Conservation (phyloP, 2,888 invertebrate genomes). For the Cepaea hortensis region DNA sequence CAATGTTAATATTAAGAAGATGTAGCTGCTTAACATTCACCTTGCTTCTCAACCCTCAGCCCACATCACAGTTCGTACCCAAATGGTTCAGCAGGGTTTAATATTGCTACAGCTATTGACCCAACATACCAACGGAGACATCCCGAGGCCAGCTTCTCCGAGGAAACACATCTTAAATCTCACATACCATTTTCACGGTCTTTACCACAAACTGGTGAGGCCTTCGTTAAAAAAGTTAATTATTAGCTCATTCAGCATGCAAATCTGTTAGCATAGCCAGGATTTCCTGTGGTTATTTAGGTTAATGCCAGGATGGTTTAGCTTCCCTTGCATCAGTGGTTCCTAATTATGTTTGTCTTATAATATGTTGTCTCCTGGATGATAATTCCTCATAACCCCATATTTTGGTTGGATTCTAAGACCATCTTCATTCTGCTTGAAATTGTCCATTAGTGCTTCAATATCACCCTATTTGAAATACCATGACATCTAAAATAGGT, state of each 20-base stretch:
- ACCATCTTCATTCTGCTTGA: too few relatives aligned
- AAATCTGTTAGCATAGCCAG: background rate
- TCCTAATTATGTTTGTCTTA: too few relatives aligned
- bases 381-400: too few relatives aligned
- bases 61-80: conserved; percentile 16
- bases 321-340: too few relatives aligned
- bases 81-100: conserved; percentile 60
- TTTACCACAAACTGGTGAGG: conserved; percentile 55
- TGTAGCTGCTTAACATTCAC: conserved; percentile 14
- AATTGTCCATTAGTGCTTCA: too few relatives aligned
- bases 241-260: background rate
- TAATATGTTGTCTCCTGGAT: too few relatives aligned
- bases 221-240: background rate
- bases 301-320: too few relatives aligned
- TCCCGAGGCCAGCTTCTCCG: conserved; percentile 51
- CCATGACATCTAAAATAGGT: too few relatives aligned
- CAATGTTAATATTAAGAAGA: too few relatives aligned
- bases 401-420: too few relatives aligned
- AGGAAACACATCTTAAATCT: conserved; percentile 59
- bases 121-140: conserved; percentile 67
- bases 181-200: conserved; percentile 60
- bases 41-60: conserved; percentile 21
- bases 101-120: conserved; percentile 71
- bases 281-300: too few relatives aligned
- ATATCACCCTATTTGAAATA: too few relatives aligned